Conservation (phyloP, 2,888 invertebrate genomes). For the Eilema griseolum region DNA sequence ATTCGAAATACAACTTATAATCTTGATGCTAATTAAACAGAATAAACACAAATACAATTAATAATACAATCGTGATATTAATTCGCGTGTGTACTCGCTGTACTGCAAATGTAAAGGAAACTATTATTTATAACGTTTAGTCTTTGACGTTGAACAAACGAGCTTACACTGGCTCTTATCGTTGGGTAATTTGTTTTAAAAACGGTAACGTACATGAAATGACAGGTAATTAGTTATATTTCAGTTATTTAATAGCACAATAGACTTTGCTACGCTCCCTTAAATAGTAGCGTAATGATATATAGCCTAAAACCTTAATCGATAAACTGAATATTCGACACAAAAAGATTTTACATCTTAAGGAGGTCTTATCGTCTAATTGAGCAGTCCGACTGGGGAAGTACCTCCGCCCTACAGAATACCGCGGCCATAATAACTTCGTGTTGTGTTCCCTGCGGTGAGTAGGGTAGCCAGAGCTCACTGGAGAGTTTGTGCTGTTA, state of each 20-base stretch:
- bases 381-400: too few species aligned
- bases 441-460: too few species aligned
- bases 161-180: constrained; percentile 41
- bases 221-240: constrained; percentile 31
- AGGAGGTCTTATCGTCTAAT: too few species aligned
- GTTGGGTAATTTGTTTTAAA: constrained; percentile 8
- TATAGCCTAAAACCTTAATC: too few species aligned
- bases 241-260: neutral
- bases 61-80: constrained; percentile 48
- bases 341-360: too few species aligned
- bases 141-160: constrained; percentile 61
- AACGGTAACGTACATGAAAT: constrained; percentile 16
- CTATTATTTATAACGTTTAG: constrained; percentile 48
- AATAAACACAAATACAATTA: constrained; percentile 41
- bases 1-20: neutral
- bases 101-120: constrained; percentile 44
- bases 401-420: too few species aligned
- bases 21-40: constrained; percentile 32
- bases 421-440: too few species aligned
- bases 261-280: too few species aligned
- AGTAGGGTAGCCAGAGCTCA: too few species aligned
- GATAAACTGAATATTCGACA: too few species aligned
- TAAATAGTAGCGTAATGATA: too few species aligned
- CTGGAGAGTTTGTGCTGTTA: too few species aligned
- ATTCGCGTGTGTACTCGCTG: constrained; percentile 45